These are phyloP conservation scores for Argentina silus DNA, from an alignment of 2,797 vertebrate genomes.

Conservation along the genomic window DNA sequence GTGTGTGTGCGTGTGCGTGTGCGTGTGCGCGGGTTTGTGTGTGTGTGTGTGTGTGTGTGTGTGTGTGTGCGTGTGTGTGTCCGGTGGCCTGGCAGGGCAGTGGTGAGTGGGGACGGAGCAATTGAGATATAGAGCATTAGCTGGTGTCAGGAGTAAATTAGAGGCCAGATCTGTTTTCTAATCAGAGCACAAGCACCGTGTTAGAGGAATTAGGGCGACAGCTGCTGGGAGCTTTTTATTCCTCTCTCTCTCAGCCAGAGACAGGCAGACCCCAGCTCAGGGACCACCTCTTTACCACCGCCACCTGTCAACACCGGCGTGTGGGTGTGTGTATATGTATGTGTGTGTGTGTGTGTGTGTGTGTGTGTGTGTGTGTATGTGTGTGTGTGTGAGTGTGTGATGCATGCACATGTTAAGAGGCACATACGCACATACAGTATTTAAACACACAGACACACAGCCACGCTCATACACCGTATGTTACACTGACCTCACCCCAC, in stretches of 20 bases:
- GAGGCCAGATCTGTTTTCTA: constrained; percentile 97
- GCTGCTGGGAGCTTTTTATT: constrained; percentile 86
- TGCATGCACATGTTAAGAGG: too few species aligned
- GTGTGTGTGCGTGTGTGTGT: constrained; percentile 43
- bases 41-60: constrained; percentile 1
- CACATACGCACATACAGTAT: too few species aligned
- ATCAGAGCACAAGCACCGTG: constrained; percentile 97
- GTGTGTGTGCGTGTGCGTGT: background rate
- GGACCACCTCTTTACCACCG: constrained; percentile 79
- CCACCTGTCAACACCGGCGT: constrained; percentile 77
- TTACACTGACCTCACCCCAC: constrained; percentile 66
- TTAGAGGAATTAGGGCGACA: constrained; percentile 96
- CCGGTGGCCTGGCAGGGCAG: constrained; percentile 56
- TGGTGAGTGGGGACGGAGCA: constrained; percentile 67
- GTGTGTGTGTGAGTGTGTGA: background rate
- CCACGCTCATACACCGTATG: constrained; percentile 26
- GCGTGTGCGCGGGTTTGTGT: background rate
- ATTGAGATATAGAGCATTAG: constrained; percentile 93
- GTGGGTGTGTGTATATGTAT: constrained; percentile 7
- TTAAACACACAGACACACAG: constrained; percentile 1
- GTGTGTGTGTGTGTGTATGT: constrained; percentile 18
- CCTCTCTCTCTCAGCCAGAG: constrained; percentile 68
- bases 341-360: background rate
- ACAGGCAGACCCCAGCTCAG: constrained; percentile 76
- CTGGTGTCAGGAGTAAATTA: constrained; percentile 94